These are phyloP conservation scores for Axis porcinus DNA, from an alignment of 2,113 vertebrate genomes.

Conservation along the genomic window DNA sequence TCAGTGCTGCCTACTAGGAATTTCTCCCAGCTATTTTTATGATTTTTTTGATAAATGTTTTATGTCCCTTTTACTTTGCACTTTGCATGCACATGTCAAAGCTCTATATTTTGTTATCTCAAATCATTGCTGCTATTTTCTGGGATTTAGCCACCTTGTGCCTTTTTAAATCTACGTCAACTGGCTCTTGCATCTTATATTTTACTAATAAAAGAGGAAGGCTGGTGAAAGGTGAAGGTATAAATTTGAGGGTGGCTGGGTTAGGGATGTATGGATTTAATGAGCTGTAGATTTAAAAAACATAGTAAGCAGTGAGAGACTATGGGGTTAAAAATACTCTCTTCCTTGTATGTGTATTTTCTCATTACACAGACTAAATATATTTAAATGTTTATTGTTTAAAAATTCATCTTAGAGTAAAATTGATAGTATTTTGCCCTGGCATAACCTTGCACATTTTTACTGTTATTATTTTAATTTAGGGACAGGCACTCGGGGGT, in stretches of 20 bases:
- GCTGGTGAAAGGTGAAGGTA: not conserved
- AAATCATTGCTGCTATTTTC: slow-evolving; percentile 1
- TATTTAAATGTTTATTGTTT: slow-evolving; percentile 15
- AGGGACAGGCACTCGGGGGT: slow-evolving; percentile 22
- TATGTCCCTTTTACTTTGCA: not conserved
- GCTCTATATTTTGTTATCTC: not conserved
- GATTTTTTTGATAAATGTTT: not conserved
- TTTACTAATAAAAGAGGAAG: slow-evolving; percentile 25
- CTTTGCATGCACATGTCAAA: not conserved
- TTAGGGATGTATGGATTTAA: not conserved
- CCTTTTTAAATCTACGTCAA: not conserved
- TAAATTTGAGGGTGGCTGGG: not conserved
- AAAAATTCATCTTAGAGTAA: slow-evolving; percentile 37
- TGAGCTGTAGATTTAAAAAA: not conserved
- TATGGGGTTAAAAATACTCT: slow-evolving; percentile 22
- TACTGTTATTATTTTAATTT: slow-evolving; percentile 28
- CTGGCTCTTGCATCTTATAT: not conserved
- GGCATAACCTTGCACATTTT: not conserved
- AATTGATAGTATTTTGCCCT: not conserved
- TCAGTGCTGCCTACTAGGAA: not conserved
- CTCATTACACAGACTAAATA: not conserved
- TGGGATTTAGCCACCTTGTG: not conserved
- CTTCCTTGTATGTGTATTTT: not conserved
- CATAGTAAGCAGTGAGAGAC: not conserved
- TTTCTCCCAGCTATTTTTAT: not conserved